These are phyloP conservation scores for Leptopilina myrica DNA, from an alignment of 2,888 invertebrate genomes.

Conservation along the genomic window DNA sequence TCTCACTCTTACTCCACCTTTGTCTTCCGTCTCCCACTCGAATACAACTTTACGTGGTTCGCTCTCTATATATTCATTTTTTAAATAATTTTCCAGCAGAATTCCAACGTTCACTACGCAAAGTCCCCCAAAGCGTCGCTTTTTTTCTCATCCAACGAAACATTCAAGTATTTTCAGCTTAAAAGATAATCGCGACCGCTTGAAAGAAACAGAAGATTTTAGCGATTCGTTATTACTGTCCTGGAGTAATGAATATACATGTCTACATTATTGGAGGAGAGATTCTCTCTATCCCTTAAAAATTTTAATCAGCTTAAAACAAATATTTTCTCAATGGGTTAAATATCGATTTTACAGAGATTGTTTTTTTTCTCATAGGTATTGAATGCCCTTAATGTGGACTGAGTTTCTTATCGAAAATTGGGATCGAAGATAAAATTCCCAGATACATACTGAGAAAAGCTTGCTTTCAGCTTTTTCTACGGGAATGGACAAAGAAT, in stretches of 20 bases:
- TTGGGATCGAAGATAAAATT: slow-evolving; percentile 49
- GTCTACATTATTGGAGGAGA: slow-evolving; percentile 23
- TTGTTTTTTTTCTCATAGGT: slow-evolving; percentile 58
- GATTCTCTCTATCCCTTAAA: slow-evolving; percentile 4
- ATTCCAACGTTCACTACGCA: neutral
- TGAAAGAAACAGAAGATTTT: slow-evolving; percentile 46
- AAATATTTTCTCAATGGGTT: slow-evolving; percentile 25
- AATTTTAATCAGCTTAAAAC: slow-evolving; percentile 14
- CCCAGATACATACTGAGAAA: slow-evolving; percentile 47
- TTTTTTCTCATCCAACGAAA: slow-evolving; percentile 33
- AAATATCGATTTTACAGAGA: slow-evolving; percentile 49
- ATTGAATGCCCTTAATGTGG: slow-evolving; percentile 65
- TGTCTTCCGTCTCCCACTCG: no score
- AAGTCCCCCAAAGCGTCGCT: slow-evolving; percentile 4
- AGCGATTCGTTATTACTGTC: slow-evolving; percentile 37
- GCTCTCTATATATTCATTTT: slow-evolving; percentile 36
- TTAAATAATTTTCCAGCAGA: slow-evolving; percentile 43
- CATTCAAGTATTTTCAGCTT: slow-evolving; percentile 38
- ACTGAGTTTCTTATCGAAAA: slow-evolving; percentile 46
- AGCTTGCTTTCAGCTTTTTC: slow-evolving; percentile 16
- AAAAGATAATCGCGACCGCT: slow-evolving; percentile 46
- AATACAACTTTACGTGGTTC: slow-evolving; percentile 1
- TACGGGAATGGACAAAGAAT: slow-evolving; percentile 18
- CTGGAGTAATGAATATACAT: slow-evolving; percentile 32
- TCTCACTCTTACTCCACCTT: neutral